Base-by-base conservation (phyloP, 2,113 vertebrate genomes). In the Diphyllodes magnificus region DNA sequence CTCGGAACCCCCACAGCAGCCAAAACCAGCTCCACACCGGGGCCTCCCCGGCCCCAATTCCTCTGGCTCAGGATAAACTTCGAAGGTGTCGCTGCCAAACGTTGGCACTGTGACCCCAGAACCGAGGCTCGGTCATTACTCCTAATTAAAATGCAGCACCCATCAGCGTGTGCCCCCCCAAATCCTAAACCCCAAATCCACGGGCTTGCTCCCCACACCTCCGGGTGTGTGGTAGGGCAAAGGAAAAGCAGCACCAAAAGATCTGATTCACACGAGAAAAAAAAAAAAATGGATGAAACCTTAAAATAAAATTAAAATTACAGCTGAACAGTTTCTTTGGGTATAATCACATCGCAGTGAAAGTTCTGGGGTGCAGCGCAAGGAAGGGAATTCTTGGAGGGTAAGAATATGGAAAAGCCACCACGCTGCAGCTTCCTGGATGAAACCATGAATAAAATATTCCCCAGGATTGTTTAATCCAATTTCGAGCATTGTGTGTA, bases 401-500 rank as follows among this genome's bases (percentile, higher is more conserved):
- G 4, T 15, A 78, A 73, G 45, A 39, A 63, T 7, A 77, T n/a
- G 51, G 80, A 80, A 92, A 77, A 92, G 72, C 13, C 71, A 83
- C 71, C 59, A 37, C 1, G 3, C 37, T 42, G 7, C 35, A 44
- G 63, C 57, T 82, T 88, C 54, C 85, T 76, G 82, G 61, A 66
- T 76, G 50, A 86, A 96, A 72, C 53, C 87, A 40, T 3, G 31
- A 82, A 88, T 69, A 86, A 94, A 92, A 88, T 75, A 63, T 86
- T 86, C 61, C 45, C 45, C 0, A 0, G 63, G 73, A 85, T 53
- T 66, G 27, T 75, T 86, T 28, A 88, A 88, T 83, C 83, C 86
- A 44, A 33, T 87, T 76, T 77, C 2, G 33, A 69, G 79, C 85
- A 84, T 1, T n/a, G 33, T 61, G 70, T 66, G 42, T 44, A 5